Evolutionary conservation across 2,888 invertebrate species (phyloP), one percentile per base, ranked within the genome.

Genomic region (Acheta domesticus): DNA sequence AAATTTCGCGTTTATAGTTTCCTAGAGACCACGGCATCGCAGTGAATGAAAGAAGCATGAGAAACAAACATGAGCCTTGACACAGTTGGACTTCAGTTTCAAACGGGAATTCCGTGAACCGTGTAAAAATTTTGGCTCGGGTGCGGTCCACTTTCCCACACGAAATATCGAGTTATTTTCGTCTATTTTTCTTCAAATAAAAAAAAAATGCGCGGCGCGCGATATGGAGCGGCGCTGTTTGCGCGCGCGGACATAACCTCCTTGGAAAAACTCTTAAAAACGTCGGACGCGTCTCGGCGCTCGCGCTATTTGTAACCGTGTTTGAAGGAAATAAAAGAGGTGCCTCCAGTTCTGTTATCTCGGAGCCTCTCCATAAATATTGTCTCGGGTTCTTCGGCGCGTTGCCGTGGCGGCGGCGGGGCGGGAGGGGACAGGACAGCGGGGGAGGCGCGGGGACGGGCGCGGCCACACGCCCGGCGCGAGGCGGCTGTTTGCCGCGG

Each of bases 181-280:
- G 62, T 62, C 62, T 62, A 62, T 62, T 62, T 62, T 62, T 62
- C 62, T 62, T 62, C 62, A 62, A 62, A 62, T 62, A 62, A 62
- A 62, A 62, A 62, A 62, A 62, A n/a, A 19, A n/a, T 62, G 36
- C n/a, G 62, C 14, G 8, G 62, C 62, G 62, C n/a, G 62, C n/a
- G 62, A 62, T 62, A 62, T n/a, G 62, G 62, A 62, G 62, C 62
- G 14, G 8, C n/a, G 62, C 16, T 62, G 62, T 62, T 62, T 62
- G 62, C n/a, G 62, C 62, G 16, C 8, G 8, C 8, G 62, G 62
- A 12, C 62, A 62, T 62, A 62, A 14, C 62, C 62, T 62, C 62
- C 62, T 62, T 62, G 62, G 62, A 62, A 62, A 12, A 62, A 62
- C 16, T 62, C 62, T 62, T 62, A 62, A 62, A 62, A 62, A 14